Percentiles rank a stretch among this genome's conserved stretches.
These are phyloP conservation scores for Uloborus diversus DNA, from an alignment of 1,140 invertebrate genomes.

Conservation along the genomic window DNA sequence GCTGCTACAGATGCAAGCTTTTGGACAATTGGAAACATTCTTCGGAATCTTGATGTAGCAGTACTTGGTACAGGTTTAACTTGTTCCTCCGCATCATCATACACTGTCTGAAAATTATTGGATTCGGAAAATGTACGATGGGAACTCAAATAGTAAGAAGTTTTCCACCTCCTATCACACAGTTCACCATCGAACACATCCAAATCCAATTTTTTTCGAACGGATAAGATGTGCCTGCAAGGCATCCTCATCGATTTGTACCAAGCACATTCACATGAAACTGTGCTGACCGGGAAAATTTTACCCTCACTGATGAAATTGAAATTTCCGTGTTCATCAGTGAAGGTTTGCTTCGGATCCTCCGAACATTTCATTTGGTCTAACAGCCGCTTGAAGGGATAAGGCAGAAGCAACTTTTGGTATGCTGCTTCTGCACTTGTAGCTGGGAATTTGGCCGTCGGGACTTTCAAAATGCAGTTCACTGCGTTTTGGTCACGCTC, in stretches of 20 bases:
- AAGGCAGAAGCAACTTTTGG: background rate
- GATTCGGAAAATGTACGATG: background rate
- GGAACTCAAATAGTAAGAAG: background rate
- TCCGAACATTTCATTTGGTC: background rate
- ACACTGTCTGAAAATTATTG: background rate
- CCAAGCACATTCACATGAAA: too few species aligned
- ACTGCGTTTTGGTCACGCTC: background rate
- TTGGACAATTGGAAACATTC: background rate
- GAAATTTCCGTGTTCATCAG: background rate
- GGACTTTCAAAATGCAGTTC: background rate
- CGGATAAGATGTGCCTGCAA: background rate
- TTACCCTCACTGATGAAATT: too few species aligned
- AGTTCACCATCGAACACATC: background rate
- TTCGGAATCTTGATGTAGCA: background rate
- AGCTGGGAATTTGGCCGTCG: background rate
- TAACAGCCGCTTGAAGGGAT: background rate
- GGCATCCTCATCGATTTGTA: background rate
- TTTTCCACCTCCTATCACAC: background rate
- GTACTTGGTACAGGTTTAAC: background rate
- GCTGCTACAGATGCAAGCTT: background rate
- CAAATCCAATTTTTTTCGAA: background rate
- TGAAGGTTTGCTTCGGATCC: background rate
- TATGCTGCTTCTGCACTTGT: background rate
- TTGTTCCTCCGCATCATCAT: background rate
- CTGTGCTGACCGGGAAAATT: too few species aligned